Evolutionary conservation across 2,797 vertebrate genomes (phyloP).

Genomic region (Meriones psammophilus): DNA sequence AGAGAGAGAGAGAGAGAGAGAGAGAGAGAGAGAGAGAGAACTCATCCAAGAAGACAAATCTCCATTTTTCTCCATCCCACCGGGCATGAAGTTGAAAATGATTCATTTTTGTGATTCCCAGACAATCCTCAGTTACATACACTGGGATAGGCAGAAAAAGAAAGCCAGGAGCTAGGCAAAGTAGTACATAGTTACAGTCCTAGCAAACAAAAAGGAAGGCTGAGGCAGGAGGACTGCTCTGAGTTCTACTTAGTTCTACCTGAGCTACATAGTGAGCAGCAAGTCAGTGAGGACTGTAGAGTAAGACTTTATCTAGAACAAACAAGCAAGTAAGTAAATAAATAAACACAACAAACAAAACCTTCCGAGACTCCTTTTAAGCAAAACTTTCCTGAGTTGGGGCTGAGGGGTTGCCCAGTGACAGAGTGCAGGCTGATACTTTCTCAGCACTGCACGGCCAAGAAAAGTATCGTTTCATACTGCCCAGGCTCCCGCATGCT

Average conservation of each 20-base stretch:
- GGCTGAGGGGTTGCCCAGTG: no score
- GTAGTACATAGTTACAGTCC: no score
- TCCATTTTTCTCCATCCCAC: slow-evolving; percentile 41
- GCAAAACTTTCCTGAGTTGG: background rate
- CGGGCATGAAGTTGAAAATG: slow-evolving; percentile 9
- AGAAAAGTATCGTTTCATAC: background rate
- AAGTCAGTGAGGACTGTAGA: background rate
- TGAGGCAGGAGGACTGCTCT: background rate
- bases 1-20: no score
- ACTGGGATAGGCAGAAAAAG: background rate
- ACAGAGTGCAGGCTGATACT: background rate
- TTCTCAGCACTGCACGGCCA: background rate
- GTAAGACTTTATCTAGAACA: background rate
- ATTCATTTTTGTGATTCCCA: slow-evolving; percentile 52
- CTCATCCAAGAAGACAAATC: slow-evolving; percentile 9
- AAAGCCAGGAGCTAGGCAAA: background rate
- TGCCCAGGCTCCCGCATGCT: background rate
- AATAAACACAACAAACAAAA: background rate
- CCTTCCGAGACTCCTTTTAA: slow-evolving; percentile 37
- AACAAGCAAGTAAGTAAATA: background rate
- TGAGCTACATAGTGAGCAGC: background rate
- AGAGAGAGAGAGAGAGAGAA: no score
- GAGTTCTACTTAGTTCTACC: background rate
- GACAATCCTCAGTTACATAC: background rate
- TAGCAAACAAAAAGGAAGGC: background rate